Evolutionary conservation across 2,888 invertebrate genomes (phyloP).

Genomic region (Troilus luridus): DNA sequence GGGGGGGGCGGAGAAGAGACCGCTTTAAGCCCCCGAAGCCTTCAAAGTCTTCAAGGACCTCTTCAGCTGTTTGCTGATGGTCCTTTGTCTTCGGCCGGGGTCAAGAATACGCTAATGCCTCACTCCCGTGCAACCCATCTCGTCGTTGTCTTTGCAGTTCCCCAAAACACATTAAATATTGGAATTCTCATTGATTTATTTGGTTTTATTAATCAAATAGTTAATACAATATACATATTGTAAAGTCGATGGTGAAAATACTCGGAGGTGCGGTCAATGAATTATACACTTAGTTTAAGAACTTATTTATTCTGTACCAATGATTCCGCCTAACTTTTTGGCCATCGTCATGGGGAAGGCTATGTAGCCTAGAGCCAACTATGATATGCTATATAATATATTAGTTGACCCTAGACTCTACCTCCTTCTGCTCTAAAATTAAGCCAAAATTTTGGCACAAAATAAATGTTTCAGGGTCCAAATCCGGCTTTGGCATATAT

Average conservation of each 20-base stretch:
- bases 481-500: too few species aligned
- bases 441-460: too few species aligned
- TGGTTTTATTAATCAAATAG: neutral
- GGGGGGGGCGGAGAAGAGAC: neutral
- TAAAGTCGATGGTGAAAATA: neutral
- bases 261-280: too few species aligned
- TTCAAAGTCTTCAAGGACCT: conserved; percentile 27
- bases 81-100: conserved; percentile 24
- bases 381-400: too few species aligned
- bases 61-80: conserved; percentile 26
- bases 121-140: neutral
- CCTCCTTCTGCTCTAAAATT: too few species aligned
- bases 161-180: conserved; percentile 3
- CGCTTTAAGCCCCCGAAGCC: neutral
- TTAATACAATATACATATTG: neutral
- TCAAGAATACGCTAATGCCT: conserved; percentile 38
- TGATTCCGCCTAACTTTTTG: too few species aligned
- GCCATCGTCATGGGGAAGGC: too few species aligned
- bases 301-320: too few species aligned
- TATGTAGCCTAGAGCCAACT: too few species aligned
- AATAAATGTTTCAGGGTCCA: too few species aligned
- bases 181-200: neutral
- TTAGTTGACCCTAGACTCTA: too few species aligned
- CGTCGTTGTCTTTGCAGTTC: neutral
- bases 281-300: too few species aligned